Conservation (phyloP, 2,113 vertebrate species). For the Stegostoma tigrinum region DNA sequence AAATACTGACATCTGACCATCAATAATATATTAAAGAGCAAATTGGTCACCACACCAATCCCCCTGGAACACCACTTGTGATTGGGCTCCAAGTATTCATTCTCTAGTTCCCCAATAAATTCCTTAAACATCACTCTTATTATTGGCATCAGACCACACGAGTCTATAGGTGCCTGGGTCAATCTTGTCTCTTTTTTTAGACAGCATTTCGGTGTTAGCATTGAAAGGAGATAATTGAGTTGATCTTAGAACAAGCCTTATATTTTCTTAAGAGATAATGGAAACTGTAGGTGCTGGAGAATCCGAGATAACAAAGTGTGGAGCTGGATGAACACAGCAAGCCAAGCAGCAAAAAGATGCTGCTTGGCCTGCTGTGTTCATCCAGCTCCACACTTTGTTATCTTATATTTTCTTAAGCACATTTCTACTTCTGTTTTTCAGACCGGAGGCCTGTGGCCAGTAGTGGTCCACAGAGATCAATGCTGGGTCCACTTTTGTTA, state of each 20-base stretch:
- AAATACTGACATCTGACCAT: not conserved
- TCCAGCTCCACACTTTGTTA: too few species aligned
- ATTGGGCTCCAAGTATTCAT: not conserved
- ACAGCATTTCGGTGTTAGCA: not conserved
- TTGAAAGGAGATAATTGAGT: not conserved
- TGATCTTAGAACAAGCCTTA: not conserved
- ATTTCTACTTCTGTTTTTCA: not conserved
- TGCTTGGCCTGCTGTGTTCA: too few species aligned
- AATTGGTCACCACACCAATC: not conserved
- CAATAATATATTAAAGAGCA: not conserved
- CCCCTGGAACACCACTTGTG: not conserved
- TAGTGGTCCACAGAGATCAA: too few species aligned
- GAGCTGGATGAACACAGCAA: too few species aligned
- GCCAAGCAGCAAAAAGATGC: too few species aligned
- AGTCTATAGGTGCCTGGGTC: not conserved
- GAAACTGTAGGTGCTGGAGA: too few species aligned
- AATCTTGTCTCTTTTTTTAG: not conserved
- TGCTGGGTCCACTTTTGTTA: too few species aligned
- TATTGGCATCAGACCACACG: not conserved
- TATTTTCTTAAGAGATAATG: not conserved
- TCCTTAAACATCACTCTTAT: not conserved
- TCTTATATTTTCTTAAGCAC: not conserved
- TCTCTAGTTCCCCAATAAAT: not conserved
- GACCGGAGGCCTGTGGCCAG: too few species aligned
- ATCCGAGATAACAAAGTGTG: too few species aligned